Evolutionary conservation across 2,888 invertebrate genomes (phyloP).

Genomic region (Melipona beecheii): DNA sequence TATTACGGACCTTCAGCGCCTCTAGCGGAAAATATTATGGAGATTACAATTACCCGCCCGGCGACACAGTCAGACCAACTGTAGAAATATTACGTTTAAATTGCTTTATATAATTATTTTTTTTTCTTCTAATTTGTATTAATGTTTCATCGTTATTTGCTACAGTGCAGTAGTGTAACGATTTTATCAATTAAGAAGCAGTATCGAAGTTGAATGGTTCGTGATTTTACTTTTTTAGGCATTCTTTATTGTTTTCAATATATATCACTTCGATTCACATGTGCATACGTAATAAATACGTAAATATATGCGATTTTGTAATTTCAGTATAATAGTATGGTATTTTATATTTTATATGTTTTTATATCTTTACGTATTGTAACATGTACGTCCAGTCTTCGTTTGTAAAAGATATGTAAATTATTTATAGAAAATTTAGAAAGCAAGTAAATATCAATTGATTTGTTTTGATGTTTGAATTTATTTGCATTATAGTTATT

Average conservation of each 20-base stretch:
- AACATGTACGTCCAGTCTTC: neutral
- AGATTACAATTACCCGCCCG: slow-evolving; percentile 61
- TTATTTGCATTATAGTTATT: neutral
- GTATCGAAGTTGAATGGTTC: neutral
- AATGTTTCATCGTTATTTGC: neutral
- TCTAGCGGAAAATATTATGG: slow-evolving; percentile 54
- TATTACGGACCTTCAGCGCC: slow-evolving; percentile 61
- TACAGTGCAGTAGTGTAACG: neutral
- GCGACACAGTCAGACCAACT: slow-evolving; percentile 71
- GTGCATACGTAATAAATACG: neutral
- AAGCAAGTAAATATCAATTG: neutral
- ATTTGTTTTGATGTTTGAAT: neutral
- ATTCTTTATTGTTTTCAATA: neutral
- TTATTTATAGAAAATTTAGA: neutral
- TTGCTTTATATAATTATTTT: neutral
- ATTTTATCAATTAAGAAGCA: neutral
- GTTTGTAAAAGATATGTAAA: neutral
- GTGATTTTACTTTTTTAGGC: neutral
- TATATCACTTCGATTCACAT: neutral
- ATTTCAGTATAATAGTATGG: neutral
- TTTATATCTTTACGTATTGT: neutral
- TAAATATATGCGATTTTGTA: neutral
- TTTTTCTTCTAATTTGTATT: neutral
- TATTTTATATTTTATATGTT: too few species aligned
- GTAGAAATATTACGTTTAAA: neutral